These are phyloP conservation scores for Bombus polaris DNA, from an alignment of 1,140 invertebrate genomes.

Conservation along the genomic window DNA sequence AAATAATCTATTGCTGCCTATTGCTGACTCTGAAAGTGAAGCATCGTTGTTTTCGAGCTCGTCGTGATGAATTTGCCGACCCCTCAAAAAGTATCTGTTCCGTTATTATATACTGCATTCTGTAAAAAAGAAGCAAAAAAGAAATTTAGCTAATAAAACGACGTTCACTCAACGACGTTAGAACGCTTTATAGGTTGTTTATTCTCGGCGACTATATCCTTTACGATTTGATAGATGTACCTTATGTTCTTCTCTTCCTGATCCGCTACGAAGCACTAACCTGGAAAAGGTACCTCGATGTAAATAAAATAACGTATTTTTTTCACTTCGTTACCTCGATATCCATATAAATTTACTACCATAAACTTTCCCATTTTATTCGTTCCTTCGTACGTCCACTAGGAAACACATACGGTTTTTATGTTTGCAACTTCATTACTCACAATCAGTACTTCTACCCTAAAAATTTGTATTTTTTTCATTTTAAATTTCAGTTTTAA, in stretches of 20 bases:
- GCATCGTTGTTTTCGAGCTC: slow-evolving; percentile 1
- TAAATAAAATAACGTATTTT: neutral
- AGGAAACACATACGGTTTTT: neutral
- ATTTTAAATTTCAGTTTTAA: slow-evolving; percentile 23
- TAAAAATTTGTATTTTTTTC: neutral
- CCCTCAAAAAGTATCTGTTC: neutral
- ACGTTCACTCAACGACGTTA: neutral
- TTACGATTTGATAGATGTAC: neutral
- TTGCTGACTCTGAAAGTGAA: slow-evolving; percentile 23
- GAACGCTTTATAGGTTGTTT: neutral
- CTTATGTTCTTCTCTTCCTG: neutral
- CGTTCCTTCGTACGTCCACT: too few relatives aligned
- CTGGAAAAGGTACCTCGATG: neutral
- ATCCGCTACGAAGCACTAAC: too few relatives aligned
- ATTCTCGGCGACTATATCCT: neutral
- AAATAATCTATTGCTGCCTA: slow-evolving; percentile 48
- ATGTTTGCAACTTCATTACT: neutral
- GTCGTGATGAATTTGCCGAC: slow-evolving; percentile 2
- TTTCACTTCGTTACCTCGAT: slow-evolving; percentile 21
- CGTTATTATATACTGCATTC: neutral
- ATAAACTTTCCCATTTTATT: too few relatives aligned
- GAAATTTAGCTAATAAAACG: neutral
- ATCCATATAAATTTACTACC: slow-evolving; percentile 12
- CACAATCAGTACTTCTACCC: neutral
- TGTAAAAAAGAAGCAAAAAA: neutral